Percentiles rank a stretch among this genome's conserved stretches.
These are phyloP conservation scores for Tetranychus cinnabarinus DNA, from an alignment of 1,140 invertebrate species.

Conservation along the genomic window DNA sequence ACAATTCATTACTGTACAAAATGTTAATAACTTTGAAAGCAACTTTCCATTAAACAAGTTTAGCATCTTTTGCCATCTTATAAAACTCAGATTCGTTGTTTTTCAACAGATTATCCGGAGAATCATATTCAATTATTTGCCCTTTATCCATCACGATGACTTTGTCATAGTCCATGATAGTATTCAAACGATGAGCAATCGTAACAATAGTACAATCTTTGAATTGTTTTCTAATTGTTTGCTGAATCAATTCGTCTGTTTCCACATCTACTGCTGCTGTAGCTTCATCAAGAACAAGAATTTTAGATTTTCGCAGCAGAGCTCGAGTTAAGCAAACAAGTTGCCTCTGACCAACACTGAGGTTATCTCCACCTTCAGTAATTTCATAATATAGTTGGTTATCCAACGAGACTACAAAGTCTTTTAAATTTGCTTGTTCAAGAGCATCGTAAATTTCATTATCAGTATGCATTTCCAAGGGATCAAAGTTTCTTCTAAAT, in stretches of 20 bases:
- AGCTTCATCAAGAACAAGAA: slow-evolving; percentile 45
- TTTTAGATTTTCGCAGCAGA: slow-evolving; percentile 35
- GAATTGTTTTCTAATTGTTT: slow-evolving; percentile 16
- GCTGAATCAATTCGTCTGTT: slow-evolving; percentile 19
- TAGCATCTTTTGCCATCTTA: neutral
- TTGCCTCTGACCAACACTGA: slow-evolving; percentile 45
- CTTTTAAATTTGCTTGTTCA: slow-evolving; percentile 13
- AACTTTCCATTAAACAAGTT: no score
- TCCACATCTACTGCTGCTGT: slow-evolving; percentile 58
- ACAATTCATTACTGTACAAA: no score
- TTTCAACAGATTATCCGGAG: slow-evolving; percentile 41
- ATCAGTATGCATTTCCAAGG: slow-evolving; percentile 14
- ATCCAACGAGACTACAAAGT: slow-evolving; percentile 3
- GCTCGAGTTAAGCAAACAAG: slow-evolving; percentile 47
- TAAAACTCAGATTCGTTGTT: neutral
- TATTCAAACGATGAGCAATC: slow-evolving; percentile 22
- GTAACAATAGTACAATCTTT: slow-evolving; percentile 14
- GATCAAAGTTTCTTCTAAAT: slow-evolving; percentile 36
- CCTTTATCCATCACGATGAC: slow-evolving; percentile 12
- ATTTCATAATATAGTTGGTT: slow-evolving; percentile 1
- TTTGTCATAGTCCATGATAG: slow-evolving; percentile 17
- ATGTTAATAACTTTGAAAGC: no score
- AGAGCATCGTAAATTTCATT: slow-evolving; percentile 15
- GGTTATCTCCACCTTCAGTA: slow-evolving; percentile 28
- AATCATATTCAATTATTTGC: slow-evolving; percentile 68